Evolutionary conservation across 2,888 invertebrate species (phyloP).

Genomic region (Lycocerus yunnanus): DNA sequence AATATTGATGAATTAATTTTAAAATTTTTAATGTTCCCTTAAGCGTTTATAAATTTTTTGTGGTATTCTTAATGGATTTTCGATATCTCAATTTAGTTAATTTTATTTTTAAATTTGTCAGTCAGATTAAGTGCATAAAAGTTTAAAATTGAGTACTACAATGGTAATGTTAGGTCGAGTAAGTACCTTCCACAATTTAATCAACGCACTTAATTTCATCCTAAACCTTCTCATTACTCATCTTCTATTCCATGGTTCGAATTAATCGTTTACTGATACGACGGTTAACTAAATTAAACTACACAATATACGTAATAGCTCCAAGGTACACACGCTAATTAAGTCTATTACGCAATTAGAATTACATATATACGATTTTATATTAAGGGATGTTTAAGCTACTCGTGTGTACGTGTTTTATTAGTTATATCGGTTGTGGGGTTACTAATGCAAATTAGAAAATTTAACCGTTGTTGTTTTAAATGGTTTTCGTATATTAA

Average conservation of each 20-base stretch:
- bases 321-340: not conserved
- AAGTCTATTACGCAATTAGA: not conserved
- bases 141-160: not conserved
- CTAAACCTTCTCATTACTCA: not conserved
- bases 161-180: not conserved
- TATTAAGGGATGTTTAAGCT: not conserved
- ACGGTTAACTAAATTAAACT: not conserved
- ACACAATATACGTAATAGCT: not conserved
- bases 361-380: not conserved
- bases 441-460: not conserved
- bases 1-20: not conserved
- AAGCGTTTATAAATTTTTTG: not conserved
- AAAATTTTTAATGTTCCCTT: not conserved
- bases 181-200: not conserved
- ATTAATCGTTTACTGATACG: not conserved
- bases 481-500: not conserved
- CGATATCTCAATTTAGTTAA: not conserved
- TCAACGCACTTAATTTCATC: not conserved
- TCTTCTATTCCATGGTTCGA: not conserved
- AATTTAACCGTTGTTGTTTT: not conserved
- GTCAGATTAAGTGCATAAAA: not conserved
- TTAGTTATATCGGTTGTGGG: not conserved
- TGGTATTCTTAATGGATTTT: not conserved
- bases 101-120: not conserved
- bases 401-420: not conserved